phyloP scores from a whole-genome alignment of 2,797 vertebrate genomes.

The Argyrosomus regius region DNA sequence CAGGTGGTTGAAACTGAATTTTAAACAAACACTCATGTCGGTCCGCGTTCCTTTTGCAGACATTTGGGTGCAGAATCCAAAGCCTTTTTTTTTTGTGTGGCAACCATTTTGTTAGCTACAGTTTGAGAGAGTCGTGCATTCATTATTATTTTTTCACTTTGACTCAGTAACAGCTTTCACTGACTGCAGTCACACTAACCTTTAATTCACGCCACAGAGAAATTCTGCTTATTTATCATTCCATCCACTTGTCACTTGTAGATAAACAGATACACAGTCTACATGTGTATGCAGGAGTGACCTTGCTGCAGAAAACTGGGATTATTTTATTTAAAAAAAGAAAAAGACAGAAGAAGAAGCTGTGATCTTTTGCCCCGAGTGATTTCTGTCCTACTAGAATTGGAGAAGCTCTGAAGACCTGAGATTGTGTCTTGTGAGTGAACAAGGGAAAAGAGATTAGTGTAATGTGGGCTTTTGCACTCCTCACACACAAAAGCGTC shows the following conservation, averaged over 20 bases:
- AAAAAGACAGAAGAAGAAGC: slow-evolving; percentile 29
- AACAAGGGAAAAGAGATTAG: slow-evolving; percentile 85
- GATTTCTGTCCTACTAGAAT: slow-evolving; percentile 66
- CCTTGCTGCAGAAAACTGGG: slow-evolving; percentile 61
- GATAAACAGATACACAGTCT: slow-evolving; percentile 7
- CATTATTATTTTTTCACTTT: slow-evolving; percentile 47
- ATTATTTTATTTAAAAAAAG: slow-evolving; percentile 31
- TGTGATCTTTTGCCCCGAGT: slow-evolving; percentile 68
- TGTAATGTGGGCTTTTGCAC: slow-evolving; percentile 75
- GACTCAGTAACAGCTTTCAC: slow-evolving; percentile 35
- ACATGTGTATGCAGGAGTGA: slow-evolving; percentile 50
- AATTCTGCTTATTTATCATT: slow-evolving; percentile 27
- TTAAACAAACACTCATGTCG: slow-evolving; percentile 90
- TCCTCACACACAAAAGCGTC: slow-evolving; percentile 72
- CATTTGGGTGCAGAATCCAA: slow-evolving; percentile 89
- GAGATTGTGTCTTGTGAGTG: slow-evolving; percentile 76
- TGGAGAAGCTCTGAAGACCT: slow-evolving; percentile 76
- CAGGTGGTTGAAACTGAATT: slow-evolving; percentile 88
- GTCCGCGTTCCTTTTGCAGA: slow-evolving; percentile 90
- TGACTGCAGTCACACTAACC: slow-evolving; percentile 31
- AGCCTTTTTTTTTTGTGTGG: slow-evolving; percentile 69
- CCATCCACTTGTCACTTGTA: slow-evolving; percentile 6
- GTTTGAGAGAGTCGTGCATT: slow-evolving; percentile 45
- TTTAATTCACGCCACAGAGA: slow-evolving; percentile 26
- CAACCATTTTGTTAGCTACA: slow-evolving; percentile 58